A percentile compares a stretch with the other conserved stretches of the same genome.
Evolutionary conservation across 2,888 invertebrate species (phyloP).

Genomic region (Eristalis tenax): DNA sequence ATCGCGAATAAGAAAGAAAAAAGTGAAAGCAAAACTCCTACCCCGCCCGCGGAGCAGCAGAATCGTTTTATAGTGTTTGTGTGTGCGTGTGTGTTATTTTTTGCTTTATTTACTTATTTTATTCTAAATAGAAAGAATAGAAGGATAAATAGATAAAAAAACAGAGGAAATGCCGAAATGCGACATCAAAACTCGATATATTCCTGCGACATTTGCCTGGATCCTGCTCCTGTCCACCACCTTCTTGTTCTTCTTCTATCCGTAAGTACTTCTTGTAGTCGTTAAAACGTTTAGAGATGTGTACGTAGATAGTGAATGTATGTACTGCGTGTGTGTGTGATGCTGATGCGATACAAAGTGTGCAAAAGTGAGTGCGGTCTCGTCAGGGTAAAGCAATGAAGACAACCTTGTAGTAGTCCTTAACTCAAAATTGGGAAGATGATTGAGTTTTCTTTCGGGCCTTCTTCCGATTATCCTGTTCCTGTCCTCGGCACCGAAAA

Average conservation of each 20-base stretch:
- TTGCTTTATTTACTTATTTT: conserved; percentile 22
- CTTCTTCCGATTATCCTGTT: conserved; percentile 18
- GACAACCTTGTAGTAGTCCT: conserved; percentile 8
- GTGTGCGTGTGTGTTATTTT: background rate
- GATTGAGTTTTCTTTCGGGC: conserved; percentile 23
- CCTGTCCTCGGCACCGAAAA: background rate
- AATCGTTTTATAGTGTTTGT: background rate
- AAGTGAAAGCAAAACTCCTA: conserved; percentile 59
- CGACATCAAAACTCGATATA: conserved; percentile 97
- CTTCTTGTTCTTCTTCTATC: conserved; percentile 97
- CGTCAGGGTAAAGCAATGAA: background rate
- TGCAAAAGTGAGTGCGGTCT: conserved; percentile 8
- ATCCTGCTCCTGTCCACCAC: conserved; percentile 95
- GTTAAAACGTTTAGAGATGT: conserved; percentile 13
- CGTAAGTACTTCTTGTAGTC: conserved; percentile 87
- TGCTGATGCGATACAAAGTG: background rate
- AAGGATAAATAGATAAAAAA: conserved; percentile 65
- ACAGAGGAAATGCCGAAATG: conserved; percentile 91
- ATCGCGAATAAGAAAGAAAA: conserved; percentile 39
- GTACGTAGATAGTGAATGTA: conserved; percentile 10
- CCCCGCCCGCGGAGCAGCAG: conserved; percentile 4
- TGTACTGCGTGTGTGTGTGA: too few relatives aligned
- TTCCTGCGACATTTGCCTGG: conserved; percentile 99
- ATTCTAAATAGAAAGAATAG: conserved; percentile 38
- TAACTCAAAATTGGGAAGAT: conserved; percentile 21